phyloP scores from a whole-genome alignment of 2,113 vertebrate genomes.

The Orientallactaga bullata region DNA sequence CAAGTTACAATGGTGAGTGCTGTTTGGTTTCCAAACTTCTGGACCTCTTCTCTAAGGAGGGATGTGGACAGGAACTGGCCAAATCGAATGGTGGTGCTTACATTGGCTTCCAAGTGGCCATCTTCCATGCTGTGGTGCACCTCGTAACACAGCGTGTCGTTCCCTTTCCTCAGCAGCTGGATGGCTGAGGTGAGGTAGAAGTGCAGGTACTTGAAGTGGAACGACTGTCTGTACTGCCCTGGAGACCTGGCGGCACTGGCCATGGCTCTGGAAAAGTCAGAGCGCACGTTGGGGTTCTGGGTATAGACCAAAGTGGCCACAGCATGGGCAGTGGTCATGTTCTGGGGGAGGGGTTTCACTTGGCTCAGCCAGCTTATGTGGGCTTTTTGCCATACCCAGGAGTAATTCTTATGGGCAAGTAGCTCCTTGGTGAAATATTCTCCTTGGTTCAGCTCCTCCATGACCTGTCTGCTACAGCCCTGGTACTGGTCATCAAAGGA shows the following conservation, averaged over 20 bases:
- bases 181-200: conserved; percentile 87
- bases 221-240: conserved; percentile 75
- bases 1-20: conserved; percentile 83
- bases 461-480: conserved; percentile 80
- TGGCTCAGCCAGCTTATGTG: conserved; percentile 59
- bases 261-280: conserved; percentile 79
- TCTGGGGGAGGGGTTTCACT: not conserved
- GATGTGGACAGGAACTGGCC: conserved; percentile 84
- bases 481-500: conserved; percentile 87
- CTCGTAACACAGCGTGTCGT: conserved; percentile 30
- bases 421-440: conserved; percentile 83
- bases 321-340: conserved; percentile 46
- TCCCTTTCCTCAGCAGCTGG: conserved; percentile 80
- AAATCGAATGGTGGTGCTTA: conserved; percentile 79
- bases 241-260: conserved; percentile 70
- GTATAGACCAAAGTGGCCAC: conserved; percentile 64
- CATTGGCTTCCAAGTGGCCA: rapidly evolving
- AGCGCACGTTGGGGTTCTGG: not conserved
- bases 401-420: conserved; percentile 57
- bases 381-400: conserved; percentile 42
- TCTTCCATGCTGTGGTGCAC: conserved; percentile 76
- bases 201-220: conserved; percentile 85
- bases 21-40: conserved; percentile 77
- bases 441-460: conserved; percentile 73
- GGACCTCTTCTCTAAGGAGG: conserved; percentile 62